phyloP scores from a whole-genome alignment of 2,797 vertebrate genomes.

The Bucorvus abyssinicus region DNA sequence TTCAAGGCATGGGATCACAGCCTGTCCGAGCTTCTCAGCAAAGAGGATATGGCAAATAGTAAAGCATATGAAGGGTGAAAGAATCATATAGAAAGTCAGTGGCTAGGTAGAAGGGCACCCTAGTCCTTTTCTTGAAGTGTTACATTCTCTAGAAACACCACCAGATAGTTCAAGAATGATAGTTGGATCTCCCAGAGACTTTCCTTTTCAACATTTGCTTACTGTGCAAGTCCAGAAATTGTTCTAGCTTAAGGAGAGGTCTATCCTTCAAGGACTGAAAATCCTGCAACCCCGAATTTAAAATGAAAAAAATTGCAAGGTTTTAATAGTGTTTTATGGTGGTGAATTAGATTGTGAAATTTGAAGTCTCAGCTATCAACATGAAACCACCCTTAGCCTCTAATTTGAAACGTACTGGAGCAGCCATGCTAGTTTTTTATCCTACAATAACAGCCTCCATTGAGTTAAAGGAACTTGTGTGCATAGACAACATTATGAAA shows the following conservation, averaged over 20 bases:
- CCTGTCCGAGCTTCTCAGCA: not conserved
- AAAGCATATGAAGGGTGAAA: not conserved
- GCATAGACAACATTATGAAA: not conserved
- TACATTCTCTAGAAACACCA: not conserved
- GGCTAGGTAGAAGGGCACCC: not conserved
- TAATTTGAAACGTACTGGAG: not conserved
- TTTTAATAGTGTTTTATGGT: not conserved
- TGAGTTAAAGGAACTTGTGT: not conserved
- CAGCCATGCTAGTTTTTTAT: not conserved
- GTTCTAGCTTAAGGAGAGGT: not conserved
- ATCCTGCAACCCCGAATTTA: not conserved
- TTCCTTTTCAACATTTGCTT: not conserved
- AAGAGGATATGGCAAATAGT: not conserved
- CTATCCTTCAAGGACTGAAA: not conserved
- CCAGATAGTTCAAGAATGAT: not conserved
- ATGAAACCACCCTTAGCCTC: not conserved
- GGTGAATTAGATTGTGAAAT: not conserved
- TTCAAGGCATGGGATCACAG: not conserved
- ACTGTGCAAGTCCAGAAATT: not conserved
- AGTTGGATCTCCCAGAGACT: not conserved
- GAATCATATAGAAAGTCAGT: not conserved
- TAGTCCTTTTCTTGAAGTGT: not conserved
- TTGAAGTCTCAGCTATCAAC: not conserved
- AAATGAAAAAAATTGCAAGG: not conserved
- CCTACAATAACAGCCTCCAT: not conserved